phyloP scores from a whole-genome alignment of 2,888 invertebrate species.

The Drosophila aldrichi region DNA sequence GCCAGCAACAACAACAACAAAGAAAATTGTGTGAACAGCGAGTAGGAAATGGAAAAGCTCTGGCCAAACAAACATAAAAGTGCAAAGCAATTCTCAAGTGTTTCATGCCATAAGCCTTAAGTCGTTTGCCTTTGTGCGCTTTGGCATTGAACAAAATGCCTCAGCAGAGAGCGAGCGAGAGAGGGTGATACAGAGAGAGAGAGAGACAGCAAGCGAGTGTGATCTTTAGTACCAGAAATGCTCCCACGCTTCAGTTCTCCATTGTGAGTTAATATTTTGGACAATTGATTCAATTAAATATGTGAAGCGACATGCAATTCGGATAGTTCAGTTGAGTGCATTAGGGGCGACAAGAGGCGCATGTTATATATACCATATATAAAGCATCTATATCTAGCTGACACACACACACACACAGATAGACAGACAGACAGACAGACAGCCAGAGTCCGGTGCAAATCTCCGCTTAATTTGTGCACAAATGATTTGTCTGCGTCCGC shows the following conservation, averaged over 20 bases:
- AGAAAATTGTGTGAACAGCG: constrained; percentile 27
- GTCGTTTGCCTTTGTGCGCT: constrained; percentile 64
- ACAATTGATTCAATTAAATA: constrained; percentile 69
- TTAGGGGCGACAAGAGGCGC: constrained; percentile 24
- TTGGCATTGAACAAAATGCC: constrained; percentile 30
- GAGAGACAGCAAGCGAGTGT: neutral
- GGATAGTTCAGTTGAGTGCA: constrained; percentile 16
- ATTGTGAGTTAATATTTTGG: constrained; percentile 66
- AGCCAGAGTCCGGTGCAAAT: constrained; percentile 15
- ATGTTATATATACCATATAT: constrained; percentile 16
- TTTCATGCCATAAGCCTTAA: constrained; percentile 75
- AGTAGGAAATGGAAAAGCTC: constrained; percentile 18
- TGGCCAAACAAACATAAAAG: constrained; percentile 59
- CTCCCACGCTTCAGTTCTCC: constrained; percentile 59
- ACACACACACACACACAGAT: neutral
- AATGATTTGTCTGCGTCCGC: constrained; percentile 45
- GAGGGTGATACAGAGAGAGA: neutral
- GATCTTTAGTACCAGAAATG: constrained; percentile 16
- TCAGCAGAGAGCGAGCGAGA: neutral
- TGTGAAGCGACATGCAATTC: constrained; percentile 25
- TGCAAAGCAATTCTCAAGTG: constrained; percentile 79
- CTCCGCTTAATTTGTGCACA: constrained; percentile 49
- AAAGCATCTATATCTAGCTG: neutral
- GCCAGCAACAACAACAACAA: constrained; percentile 4
- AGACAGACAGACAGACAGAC: neutral